Evolutionary conservation across 2,797 vertebrate species (phyloP).

Genomic region (Simalia tracyae): DNA sequence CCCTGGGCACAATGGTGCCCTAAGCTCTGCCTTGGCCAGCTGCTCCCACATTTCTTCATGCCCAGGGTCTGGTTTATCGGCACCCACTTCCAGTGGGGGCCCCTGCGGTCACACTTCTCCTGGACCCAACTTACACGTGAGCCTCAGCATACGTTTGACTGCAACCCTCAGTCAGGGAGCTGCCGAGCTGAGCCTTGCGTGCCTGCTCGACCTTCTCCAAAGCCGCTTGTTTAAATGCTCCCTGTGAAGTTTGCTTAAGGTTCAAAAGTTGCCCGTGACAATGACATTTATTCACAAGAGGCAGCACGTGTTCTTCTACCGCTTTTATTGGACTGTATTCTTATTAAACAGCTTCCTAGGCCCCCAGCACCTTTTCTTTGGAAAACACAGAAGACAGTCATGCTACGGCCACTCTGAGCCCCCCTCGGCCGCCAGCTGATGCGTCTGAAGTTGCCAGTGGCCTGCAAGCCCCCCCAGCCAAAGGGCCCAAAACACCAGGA

Average conservation of each 20-base stretch:
- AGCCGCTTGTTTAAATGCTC: not conserved
- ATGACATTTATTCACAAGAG: conserved; percentile 5
- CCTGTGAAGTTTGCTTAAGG: not conserved
- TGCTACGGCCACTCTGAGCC: not conserved
- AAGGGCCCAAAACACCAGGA: not conserved
- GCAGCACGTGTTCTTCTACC: not conserved
- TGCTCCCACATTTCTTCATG: too few species aligned
- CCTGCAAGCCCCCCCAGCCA: not conserved
- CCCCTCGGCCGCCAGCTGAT: accelerated
- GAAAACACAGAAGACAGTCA: conserved; percentile 27
- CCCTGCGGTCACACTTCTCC: too few species aligned
- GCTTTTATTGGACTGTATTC: conserved; percentile 22
- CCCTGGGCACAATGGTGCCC: too few species aligned
- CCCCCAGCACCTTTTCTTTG: conserved; percentile 10
- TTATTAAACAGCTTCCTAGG: conserved; percentile 10
- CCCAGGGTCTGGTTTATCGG: not conserved
- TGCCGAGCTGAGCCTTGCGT: too few species aligned
- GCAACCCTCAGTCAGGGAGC: not conserved
- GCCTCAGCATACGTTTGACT: too few species aligned
- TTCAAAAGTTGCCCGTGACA: conserved; percentile 12
- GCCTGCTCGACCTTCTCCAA: too few species aligned
- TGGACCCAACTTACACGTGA: too few species aligned
- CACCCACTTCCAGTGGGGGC: not conserved
- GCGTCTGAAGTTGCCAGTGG: not conserved
- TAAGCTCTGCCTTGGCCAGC: too few species aligned